Evolutionary conservation across 2,797 vertebrate species (phyloP), one percentile per base, ranked within the genome.

Genomic region (Channa striata): DNA sequence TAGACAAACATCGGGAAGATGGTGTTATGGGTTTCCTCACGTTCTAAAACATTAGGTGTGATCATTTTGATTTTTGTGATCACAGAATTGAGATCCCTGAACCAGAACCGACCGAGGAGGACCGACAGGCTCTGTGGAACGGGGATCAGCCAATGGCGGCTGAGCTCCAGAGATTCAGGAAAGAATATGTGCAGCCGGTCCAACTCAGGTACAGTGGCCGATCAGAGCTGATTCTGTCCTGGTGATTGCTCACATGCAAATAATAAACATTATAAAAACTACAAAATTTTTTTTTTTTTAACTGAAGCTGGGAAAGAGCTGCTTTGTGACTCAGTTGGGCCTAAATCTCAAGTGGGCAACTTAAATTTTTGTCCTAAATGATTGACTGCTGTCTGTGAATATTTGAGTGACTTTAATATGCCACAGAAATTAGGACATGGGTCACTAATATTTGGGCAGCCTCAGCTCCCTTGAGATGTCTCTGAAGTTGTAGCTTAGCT

Each of bases 111-210:
- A 96, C 95, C 0, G 97, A 99, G 85, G 96, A 96, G 13, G 98
- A 99, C 91, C 93, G 91, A 23, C 90, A 96, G 90, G 96, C 96
- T 2, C 91, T 97, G 1, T 97, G 97, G 95, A 98, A 99, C 65
- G 97, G 97, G 0, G 97, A 99, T 69, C 98, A 98, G 82, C 96
- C 96, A 1, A 97, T 96, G 93, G 91, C 96, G 11, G 96, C 96
- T 2, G 97, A 99, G 87, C 95, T 99, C 1, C 98, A 99, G 84
- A 94, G 97, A 49, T 99, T 99, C 89, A 92, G 98, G 48, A 96
- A 97, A 87, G 98, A 99, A 78, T 99, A 99, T 0, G 96, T 99
- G 63, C 97, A 99, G 87, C 98, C 98, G 2, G 97, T 99, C 36
- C 98, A 99, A 69, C 98, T 99, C 92, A 97, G 98, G 98, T 99